Conservation (phyloP, 1,140 invertebrate species). For the Zeugodacus cucurbitae region DNA sequence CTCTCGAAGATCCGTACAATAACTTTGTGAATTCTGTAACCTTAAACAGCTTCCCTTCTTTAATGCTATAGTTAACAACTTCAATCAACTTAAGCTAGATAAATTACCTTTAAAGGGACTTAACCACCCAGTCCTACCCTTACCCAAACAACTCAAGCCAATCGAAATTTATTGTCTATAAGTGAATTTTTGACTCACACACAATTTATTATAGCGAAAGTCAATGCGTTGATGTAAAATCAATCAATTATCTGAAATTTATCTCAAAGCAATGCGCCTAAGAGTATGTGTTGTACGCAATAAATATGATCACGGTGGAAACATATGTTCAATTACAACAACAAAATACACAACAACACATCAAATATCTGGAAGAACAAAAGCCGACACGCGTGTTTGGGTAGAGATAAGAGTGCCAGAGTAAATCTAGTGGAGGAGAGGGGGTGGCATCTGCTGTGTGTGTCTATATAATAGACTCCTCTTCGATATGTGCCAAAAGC, state of each 20-base stretch:
- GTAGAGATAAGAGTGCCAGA: background rate
- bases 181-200: background rate
- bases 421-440: background rate
- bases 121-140: no score
- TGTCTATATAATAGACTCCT: background rate
- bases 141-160: background rate
- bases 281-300: background rate
- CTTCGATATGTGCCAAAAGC: background rate
- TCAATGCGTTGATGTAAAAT: constrained; percentile 13
- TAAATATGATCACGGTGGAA: background rate
- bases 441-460: background rate
- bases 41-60: no score
- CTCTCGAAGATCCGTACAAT: no score
- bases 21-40: no score
- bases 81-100: no score
- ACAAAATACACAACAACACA: background rate
- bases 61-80: no score
- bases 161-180: background rate
- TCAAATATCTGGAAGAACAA: background rate
- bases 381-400: background rate
- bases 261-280: background rate
- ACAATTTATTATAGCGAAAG: constrained; percentile 4
- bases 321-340: background rate
- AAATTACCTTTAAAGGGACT: no score
- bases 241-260: constrained; percentile 37